Base-by-base conservation (phyloP, 2,797 vertebrate genomes). In the Karalla daura region DNA sequence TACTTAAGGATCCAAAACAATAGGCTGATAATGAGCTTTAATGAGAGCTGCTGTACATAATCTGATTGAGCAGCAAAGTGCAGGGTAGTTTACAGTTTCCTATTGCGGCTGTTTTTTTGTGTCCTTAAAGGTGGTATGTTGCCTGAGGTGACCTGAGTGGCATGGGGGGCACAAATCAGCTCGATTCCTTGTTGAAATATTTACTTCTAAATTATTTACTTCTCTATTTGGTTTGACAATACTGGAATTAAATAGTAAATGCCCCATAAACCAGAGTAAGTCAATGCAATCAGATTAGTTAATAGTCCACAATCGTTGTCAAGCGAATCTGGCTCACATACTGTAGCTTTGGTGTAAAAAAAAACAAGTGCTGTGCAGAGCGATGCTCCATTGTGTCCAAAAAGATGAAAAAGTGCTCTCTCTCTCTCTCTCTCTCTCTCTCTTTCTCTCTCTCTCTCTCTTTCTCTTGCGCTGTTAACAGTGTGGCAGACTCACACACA, bases 301-400 rank as follows among this genome's bases (percentile, higher is more conserved):
- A 36, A 13, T 24, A 17, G 52, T 47, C 9, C 10, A 50, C 21
- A 14, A 23, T 24, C 32, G 33, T 23, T 3, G 14, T 32, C 17
- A 18, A 13, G 9, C 14, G 15, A 7, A 6, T 25, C 37, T 41
- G 12, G 10, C 40, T 30, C n/a, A 28, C n/a, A n/a, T n/a, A n/a
- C n/a, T n/a, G 17, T 12, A 23, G 13, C 1, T 33, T 45, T n/a
- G n/a, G n/a, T n/a, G n/a, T n/a, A n/a, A 14, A 9, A 51, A 5
- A 37, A 43, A 41, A 2, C 15, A 21, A 3, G 15, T 1, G 13
- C 5, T 21, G 11, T 5, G 14, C n/a, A 18, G 12, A 12, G 14
- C 45, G 30, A 44, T 23, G 12, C 54, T 25, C 4, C 55, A 44
- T 65, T 60, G 17, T 33, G 36, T 33, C 59, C 7, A 7, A 65